Evolutionary conservation across 2,888 invertebrate genomes (phyloP).

Genomic region (Plemyria rubiginata): DNA sequence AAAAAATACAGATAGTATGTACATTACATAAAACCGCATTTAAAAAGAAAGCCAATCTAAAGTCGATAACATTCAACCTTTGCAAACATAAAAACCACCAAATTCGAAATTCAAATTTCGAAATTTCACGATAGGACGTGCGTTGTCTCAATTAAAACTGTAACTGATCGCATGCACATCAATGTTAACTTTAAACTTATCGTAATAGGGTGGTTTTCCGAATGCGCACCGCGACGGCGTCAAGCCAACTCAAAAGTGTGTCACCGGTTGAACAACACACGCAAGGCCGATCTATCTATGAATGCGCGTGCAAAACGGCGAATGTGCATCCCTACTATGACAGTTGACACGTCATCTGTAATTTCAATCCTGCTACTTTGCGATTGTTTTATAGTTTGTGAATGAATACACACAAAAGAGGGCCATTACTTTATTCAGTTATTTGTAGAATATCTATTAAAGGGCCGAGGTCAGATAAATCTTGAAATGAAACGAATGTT

Average conservation of each 20-base stretch:
- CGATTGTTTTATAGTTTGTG: not conserved
- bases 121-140: slow-evolving; percentile 71
- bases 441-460: not conserved
- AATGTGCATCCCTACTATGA: slow-evolving; percentile 63
- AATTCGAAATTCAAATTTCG: slow-evolving; percentile 75
- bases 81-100: slow-evolving; percentile 59
- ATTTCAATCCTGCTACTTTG: slow-evolving; percentile 7
- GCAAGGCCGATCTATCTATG: slow-evolving; percentile 82
- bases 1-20: too few relatives aligned
- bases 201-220: slow-evolving; percentile 57
- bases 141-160: slow-evolving; percentile 69
- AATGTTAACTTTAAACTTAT: slow-evolving; percentile 39
- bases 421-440: not conserved
- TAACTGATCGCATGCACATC: slow-evolving; percentile 34
- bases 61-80: slow-evolving; percentile 3
- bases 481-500: too few relatives aligned
- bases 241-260: slow-evolving; percentile 83
- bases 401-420: not conserved
- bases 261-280: slow-evolving; percentile 81
- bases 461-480: too few relatives aligned
- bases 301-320: slow-evolving; percentile 76
- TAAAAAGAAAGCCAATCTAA: not conserved
- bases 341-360: slow-evolving; percentile 15
- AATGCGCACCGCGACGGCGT: slow-evolving; percentile 63
- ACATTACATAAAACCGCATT: not conserved